Percentiles rank a stretch among this genome's conserved stretches.
Conservation (phyloP, 1,140 invertebrate species). For the Adelges cooleyi region DNA sequence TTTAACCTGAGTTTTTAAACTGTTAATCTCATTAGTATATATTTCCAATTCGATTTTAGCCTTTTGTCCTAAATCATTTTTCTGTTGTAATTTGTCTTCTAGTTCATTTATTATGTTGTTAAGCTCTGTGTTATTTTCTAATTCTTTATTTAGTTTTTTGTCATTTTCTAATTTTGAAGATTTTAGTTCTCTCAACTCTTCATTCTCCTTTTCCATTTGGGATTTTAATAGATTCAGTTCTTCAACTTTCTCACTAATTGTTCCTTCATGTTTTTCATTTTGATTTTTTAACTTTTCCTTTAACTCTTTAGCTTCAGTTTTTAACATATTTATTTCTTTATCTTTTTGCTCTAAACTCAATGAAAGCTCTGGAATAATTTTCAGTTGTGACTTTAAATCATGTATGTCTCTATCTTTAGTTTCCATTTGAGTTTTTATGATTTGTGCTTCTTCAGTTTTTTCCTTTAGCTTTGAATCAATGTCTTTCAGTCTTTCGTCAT, state of each 20-base stretch:
- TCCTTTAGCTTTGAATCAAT: no score
- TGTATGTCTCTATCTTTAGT: no score
- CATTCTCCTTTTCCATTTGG: constrained; percentile 2
- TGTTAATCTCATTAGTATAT: no score
- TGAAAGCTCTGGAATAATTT: constrained; percentile 16
- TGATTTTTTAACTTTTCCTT: neutral
- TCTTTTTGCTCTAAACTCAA: constrained; percentile 34
- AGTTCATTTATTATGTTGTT: neutral
- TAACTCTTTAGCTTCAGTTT: neutral
- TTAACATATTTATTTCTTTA: constrained; percentile 24
- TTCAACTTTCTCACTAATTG: no score
- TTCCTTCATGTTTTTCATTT: neutral
- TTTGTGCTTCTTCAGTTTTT: no score
- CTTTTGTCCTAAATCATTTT: no score
- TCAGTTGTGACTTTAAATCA: no score
- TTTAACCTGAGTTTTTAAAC: neutral
- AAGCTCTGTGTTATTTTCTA: neutral
- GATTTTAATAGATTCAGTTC: neutral
- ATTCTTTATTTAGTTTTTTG: constrained; percentile 5
- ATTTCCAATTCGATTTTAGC: no score
- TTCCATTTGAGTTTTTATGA: no score
- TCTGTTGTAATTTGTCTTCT: no score
- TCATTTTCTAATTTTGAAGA: constrained; percentile 31
- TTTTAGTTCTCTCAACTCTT: no score
- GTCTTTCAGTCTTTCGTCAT: neutral